Evolutionary conservation across 2,113 vertebrate genomes (phyloP).

Genomic region (Collichthys lucidus): DNA sequence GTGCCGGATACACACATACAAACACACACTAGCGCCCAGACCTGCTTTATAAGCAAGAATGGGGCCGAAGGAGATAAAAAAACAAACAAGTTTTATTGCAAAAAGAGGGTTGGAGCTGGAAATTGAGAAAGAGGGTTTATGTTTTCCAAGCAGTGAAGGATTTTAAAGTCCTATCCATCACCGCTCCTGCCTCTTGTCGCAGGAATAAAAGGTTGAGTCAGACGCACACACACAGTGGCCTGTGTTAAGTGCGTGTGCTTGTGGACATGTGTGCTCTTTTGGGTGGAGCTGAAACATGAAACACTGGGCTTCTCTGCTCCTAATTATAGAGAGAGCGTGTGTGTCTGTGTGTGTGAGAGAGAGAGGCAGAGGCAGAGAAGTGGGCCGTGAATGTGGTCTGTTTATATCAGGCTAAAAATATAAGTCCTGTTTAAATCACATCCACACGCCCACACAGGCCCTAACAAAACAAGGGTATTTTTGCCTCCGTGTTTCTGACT

Average conservation of each 20-base stretch:
- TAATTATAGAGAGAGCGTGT: constrained; percentile 69
- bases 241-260: constrained; percentile 29
- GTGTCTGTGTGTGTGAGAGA: constrained; percentile 7
- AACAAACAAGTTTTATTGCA: constrained; percentile 37
- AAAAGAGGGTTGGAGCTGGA: constrained; percentile 15
- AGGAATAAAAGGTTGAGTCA: constrained; percentile 39
- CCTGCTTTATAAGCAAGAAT: constrained; percentile 26
- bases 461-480: constrained; percentile 32
- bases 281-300: constrained; percentile 73
- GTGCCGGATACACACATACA: constrained; percentile 10
- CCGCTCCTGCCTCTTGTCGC: constrained; percentile 14
- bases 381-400: constrained; percentile 37
- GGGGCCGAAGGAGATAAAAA: background rate
- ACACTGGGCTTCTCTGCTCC: constrained; percentile 50
- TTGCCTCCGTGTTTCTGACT: constrained; percentile 29
- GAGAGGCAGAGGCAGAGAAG: constrained; percentile 7
- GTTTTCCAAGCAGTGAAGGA: constrained; percentile 44
- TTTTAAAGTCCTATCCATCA: constrained; percentile 56
- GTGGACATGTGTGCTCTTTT: constrained; percentile 53
- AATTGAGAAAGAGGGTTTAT: constrained; percentile 38
- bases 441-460: constrained; percentile 33
- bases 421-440: constrained; percentile 43
- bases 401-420: constrained; percentile 73
- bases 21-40: constrained; percentile 16
- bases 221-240: constrained; percentile 26